Conservation (phyloP, 23 tunicate genomes). For the Ascidia mentula region DNA sequence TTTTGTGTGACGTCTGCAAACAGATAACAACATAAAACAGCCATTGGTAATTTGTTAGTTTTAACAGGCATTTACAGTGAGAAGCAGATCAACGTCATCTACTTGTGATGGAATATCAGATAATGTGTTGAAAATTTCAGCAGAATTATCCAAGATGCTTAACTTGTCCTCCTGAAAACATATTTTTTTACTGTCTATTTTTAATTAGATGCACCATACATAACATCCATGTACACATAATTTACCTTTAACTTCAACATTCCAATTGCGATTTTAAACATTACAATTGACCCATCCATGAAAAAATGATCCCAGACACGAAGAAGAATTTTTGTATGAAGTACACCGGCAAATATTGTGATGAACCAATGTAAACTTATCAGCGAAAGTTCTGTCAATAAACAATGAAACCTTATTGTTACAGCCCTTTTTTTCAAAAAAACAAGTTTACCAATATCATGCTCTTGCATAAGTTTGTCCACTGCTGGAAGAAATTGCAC, state of each 20-base stretch:
- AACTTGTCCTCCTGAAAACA: slow-evolving; percentile 7
- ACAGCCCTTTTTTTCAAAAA: background rate
- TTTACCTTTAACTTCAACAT: slow-evolving; percentile 62
- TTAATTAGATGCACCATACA: background rate
- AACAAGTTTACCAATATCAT: slow-evolving; percentile 60
- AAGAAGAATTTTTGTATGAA: slow-evolving; percentile 69
- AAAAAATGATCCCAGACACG: slow-evolving; percentile 89
- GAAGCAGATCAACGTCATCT: slow-evolving; percentile 67
- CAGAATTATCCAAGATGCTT: slow-evolving; percentile 42
- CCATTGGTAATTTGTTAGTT: background rate
- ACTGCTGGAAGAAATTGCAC: slow-evolving; percentile 56
- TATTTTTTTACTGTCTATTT: too few species aligned
- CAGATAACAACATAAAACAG: background rate
- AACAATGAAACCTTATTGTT: too few species aligned
- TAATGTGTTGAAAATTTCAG: slow-evolving; percentile 66
- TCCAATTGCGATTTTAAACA: slow-evolving; percentile 65
- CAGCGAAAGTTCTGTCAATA: slow-evolving; percentile 46
- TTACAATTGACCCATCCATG: slow-evolving; percentile 75
- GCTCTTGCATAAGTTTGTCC: slow-evolving; percentile 52
- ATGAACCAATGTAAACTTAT: slow-evolving; percentile 79
- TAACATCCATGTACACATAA: background rate
- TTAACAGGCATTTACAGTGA: background rate
- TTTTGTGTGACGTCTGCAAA: slow-evolving; percentile 27
- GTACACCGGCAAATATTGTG: slow-evolving; percentile 77
- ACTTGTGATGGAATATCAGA: slow-evolving; percentile 62